Conservation (phyloP, 2,113 vertebrate species). For the Onychorhynchus coronatus region DNA sequence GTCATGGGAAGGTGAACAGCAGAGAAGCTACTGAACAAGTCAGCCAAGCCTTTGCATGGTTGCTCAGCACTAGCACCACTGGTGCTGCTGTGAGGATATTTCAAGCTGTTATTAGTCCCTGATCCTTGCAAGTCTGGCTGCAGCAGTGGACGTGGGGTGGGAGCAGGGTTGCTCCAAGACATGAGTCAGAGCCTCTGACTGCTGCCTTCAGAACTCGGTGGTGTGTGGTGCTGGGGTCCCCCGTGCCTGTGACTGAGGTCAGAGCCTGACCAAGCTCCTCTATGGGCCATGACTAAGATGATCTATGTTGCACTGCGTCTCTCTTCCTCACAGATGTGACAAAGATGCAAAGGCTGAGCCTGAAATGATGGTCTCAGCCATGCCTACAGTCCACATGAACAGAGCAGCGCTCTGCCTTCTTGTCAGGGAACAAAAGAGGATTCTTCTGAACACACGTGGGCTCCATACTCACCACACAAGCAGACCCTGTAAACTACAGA, state of each 20-base stretch:
- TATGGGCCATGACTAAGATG: accelerated
- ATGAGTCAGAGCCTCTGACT: neutral
- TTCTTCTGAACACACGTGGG: neutral
- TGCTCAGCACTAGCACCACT: neutral
- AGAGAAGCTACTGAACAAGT: neutral
- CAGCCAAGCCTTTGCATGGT: neutral
- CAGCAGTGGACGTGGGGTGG: neutral
- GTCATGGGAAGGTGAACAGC: neutral
- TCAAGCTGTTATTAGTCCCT: neutral
- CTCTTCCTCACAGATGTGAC: neutral
- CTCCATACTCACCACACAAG: neutral
- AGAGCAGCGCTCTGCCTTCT: neutral
- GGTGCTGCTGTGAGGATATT: neutral
- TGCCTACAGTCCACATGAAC: neutral
- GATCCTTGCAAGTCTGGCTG: neutral
- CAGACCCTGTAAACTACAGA: neutral
- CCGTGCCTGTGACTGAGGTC: neutral
- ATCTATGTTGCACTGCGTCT: neutral
- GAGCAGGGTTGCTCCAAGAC: neutral
- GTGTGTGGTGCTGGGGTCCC: neutral
- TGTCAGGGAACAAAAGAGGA: neutral
- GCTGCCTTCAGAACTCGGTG: neutral
- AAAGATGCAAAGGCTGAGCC: neutral
- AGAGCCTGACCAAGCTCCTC: neutral
- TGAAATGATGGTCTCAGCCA: neutral